phyloP scores from a whole-genome alignment of 2,888 invertebrate genomes.

The Deilephila elpenor region DNA sequence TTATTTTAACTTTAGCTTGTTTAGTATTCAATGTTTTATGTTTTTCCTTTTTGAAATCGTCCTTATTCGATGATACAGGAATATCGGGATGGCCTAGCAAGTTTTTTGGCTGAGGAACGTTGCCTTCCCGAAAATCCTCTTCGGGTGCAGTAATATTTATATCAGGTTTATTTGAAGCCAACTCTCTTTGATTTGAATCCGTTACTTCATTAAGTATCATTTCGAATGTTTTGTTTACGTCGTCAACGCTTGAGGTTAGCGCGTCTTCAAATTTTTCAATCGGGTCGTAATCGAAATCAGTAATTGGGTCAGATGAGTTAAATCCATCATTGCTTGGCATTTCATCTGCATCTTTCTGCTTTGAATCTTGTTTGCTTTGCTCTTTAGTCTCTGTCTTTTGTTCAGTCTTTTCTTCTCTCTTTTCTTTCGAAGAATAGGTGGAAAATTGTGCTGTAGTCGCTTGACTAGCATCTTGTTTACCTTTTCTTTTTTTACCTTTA shows the following conservation, averaged over 20 bases:
- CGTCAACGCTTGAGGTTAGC: slow-evolving; percentile 72
- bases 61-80: slow-evolving; percentile 83
- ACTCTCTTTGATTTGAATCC: slow-evolving; percentile 36
- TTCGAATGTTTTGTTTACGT: slow-evolving; percentile 76
- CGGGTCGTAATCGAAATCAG: slow-evolving; percentile 60
- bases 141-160: slow-evolving; percentile 67
- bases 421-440: slow-evolving; percentile 38
- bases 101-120: slow-evolving; percentile 82
- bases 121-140: slow-evolving; percentile 59
- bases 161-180: slow-evolving; percentile 59
- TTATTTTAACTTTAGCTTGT: slow-evolving; percentile 75
- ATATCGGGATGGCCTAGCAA: slow-evolving; percentile 81
- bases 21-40: slow-evolving; percentile 74
- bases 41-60: slow-evolving; percentile 80
- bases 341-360: slow-evolving; percentile 34
- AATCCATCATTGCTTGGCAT: slow-evolving; percentile 35
- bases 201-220: slow-evolving; percentile 66
- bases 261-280: slow-evolving; percentile 80
- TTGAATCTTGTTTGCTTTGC: slow-evolving; percentile 64
- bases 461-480: slow-evolving; percentile 57
- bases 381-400: slow-evolving; percentile 54
- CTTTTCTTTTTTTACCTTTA: slow-evolving; percentile 74
- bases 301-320: slow-evolving; percentile 35
- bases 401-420: slow-evolving; percentile 54
- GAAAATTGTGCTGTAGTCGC: slow-evolving; percentile 34